Evolutionary conservation across 2,888 invertebrate genomes (phyloP), one percentile per base, ranked within the genome.

Genomic region (Netelia melanura): DNA sequence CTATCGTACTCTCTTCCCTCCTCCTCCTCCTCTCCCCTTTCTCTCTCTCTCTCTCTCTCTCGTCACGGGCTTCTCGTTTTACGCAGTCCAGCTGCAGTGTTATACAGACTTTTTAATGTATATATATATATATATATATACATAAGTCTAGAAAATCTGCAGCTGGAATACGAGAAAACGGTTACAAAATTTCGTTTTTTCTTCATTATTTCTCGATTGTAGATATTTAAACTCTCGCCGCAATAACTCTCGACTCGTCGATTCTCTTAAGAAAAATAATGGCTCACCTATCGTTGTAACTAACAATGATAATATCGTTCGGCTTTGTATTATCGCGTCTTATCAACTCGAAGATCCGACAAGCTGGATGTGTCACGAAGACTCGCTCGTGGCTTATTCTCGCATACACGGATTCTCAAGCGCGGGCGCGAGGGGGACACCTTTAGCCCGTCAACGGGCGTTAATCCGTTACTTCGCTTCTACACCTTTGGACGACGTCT

Each of bases 401-500:
- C 71, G 64, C 56, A 44, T 71, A 25, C 65, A 38, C 38, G 30
- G 23, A 48, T 62, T 48, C 14, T 48, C 48, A 3, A 14, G 2
- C 14, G 10, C 48, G 48, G 38, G 6, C n/a, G 21, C 23, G 61
- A 79, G 62, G 48, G 62, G 54, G 65, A 79, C 71, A 79, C 71
- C 75, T 67, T 62, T 54, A 68, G 61, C 58, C 68, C 62, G 52
- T 81, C 81, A 74, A 23, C 77, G 74, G 65, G 77, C 62, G 71
- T 78, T 78, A 78, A 77, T 74, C 72, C 83, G 54, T 83, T 56
- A 71, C 64, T 67, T 70, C 56, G 79, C 65, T 67, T 77, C 77
- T 78, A 52, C 68, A 84, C 54, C 62, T 81, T 72, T 44, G 70
- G 56, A 43, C 70, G 64, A 58, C 56, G 58, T 70, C 68, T 81